Evolutionary conservation across 2,797 vertebrate genomes (phyloP), one percentile per base, ranked within the genome.

Genomic region (Sebastes kiyomatsui): DNA sequence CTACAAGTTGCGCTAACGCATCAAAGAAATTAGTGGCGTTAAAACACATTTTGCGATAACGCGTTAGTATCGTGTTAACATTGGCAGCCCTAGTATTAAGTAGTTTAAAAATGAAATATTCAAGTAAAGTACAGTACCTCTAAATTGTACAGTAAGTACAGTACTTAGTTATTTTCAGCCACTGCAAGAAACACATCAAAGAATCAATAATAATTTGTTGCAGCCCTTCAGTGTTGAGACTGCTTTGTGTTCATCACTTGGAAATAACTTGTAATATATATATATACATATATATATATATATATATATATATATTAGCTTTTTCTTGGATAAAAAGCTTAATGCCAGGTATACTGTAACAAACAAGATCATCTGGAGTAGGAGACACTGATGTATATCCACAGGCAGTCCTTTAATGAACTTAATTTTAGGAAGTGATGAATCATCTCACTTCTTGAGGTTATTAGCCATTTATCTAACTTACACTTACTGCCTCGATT

Each of bases 381-480:
- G 71, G 27, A 87, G 91, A 81, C 86, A 80, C 76, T 92, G 90
- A 90, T 88, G 82, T 56, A 92, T 90, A 74, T 90, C 86, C 81
- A 49, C 65, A 52, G 79, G 78, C 80, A 67, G 54, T 58, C 66
- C 70, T 88, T 91, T 92, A 93, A 92, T 83, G 80, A 91, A 91
- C 83, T 87, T 90, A 76, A 93, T 90, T 90, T 88, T 80, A 86
- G 87, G 81, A 88, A 62, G 82, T 88, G 88, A 94, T 95, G 87
- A 93, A 94, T 94, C 87, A 88, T 89, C 88, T 88, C 82, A 56
- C 77, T 92, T 76, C 81, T 87, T 38, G 54, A 86, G 83, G 88
- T 91, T 87, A 93, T 91, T 90, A 81, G 90, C 80, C 90, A 93
- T 93, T 92, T 85, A 92, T 93, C 93, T 89, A 75, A 86, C 79